Evolutionary conservation across 2,888 invertebrate genomes (phyloP), one percentile per base, ranked within the genome.

Genomic region (Callinectes sapidus): DNA sequence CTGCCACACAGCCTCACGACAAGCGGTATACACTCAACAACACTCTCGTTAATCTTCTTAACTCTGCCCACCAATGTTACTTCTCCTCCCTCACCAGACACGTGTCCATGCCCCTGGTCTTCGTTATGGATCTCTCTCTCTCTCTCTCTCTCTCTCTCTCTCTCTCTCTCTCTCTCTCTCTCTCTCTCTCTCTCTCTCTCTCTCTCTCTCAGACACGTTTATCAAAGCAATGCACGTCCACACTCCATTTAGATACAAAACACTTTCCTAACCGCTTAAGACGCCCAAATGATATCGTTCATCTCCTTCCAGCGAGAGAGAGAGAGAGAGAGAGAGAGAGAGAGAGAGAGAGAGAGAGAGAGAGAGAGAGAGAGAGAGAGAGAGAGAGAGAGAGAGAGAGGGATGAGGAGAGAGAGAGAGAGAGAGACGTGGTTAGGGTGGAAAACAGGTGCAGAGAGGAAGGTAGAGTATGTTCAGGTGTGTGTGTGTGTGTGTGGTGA

Each of bases 281-380:
- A 48, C 48, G 48, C 48, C 48, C 3, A 48, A 48, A 48, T 48
- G 48, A 48, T 48, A 48, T 48, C 48, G 48, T 48, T 48, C 48
- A 48, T 48, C 48, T 48, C 48, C 48, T 48, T 48, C 8, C 48
- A 5, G 48, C 10, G 61, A 23, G 61, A 23, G 61, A 61, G 61
- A 61, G 61, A 61, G 61, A 61, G 61, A 61, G 23, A 61, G 23
- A 23, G 23, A 61, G 23, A 23, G 61, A 23, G 23, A 61, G 61
- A 23, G 61, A 23, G 61, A 61, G 61, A 23, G 61, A 61, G 23
- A 23, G 61, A 61, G 16, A n/a, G n/a, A 71, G 71, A n/a, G 71
- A n/a, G 71, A 71, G n/a, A n/a, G 71, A n/a, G n/a, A 71, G n/a
- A n/a, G n/a, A 71, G n/a, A 71, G 71, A 71, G 71, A 71, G n/a